Percentiles rank a stretch among this genome's conserved stretches.
These are phyloP conservation scores for Sarcophilus harrisii DNA, from an alignment of 2,797 vertebrate genomes.

Conservation along the genomic window DNA sequence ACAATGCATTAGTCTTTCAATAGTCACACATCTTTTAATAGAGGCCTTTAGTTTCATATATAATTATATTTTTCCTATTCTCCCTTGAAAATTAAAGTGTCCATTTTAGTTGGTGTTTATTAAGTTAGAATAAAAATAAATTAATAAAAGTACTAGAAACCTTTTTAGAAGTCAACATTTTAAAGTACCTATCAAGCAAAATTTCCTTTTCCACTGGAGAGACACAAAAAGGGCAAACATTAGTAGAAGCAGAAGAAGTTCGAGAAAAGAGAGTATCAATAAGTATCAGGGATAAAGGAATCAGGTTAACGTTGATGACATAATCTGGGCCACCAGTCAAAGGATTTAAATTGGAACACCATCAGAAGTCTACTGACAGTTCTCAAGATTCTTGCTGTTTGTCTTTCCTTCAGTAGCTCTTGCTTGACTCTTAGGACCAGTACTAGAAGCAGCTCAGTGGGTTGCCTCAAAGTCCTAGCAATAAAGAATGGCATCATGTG, in stretches of 20 bases:
- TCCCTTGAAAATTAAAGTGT: neutral
- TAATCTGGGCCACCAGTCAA: neutral
- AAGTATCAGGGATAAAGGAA: neutral
- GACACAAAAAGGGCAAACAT: neutral
- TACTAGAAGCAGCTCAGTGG: neutral
- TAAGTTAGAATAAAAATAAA: neutral
- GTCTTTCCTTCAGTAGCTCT: neutral
- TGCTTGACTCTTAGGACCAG: neutral
- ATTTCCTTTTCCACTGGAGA: neutral
- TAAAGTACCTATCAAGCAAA: neutral
- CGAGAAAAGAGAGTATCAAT: neutral
- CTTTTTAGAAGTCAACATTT: neutral
- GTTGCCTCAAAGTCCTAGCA: neutral
- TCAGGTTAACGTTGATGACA: neutral
- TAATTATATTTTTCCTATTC: neutral
- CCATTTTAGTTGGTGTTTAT: neutral
- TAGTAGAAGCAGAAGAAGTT: neutral
- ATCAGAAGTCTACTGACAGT: neutral
- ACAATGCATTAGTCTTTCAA: too few species aligned
- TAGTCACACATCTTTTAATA: neutral
- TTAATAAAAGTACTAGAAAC: neutral
- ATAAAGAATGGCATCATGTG: neutral
- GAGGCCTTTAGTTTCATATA: neutral
- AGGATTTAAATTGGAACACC: neutral
- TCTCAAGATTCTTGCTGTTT: neutral